Percentiles rank a stretch among this genome's conserved stretches.
Evolutionary conservation across 1,140 invertebrate genomes (phyloP).

Genomic region (Calliphora vicina): DNA sequence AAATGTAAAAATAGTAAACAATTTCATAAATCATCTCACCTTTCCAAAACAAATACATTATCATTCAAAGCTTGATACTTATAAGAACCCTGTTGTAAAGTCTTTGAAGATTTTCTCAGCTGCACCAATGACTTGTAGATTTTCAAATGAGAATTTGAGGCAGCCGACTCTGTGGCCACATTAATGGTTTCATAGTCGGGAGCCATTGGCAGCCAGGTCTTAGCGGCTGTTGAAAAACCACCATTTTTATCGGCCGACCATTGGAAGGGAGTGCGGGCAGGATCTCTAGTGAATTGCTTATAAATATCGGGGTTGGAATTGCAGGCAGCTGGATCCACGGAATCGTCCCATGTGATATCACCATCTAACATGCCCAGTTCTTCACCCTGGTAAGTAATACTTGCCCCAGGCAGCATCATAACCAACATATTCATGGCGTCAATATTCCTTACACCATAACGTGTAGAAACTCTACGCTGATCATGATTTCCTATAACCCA

Average conservation of each 20-base stretch:
- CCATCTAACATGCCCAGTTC: constrained; percentile 76
- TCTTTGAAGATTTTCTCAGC: constrained; percentile 47
- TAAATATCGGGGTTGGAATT: constrained; percentile 65
- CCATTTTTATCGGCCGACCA: constrained; percentile 69
- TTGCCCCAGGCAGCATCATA: constrained; percentile 76
- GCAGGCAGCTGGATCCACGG: constrained; percentile 68
- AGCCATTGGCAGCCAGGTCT: constrained; percentile 74
- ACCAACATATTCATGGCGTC: constrained; percentile 76
- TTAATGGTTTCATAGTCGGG: constrained; percentile 69
- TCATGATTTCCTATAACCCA: constrained; percentile 76
- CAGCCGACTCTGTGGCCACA: constrained; percentile 44
- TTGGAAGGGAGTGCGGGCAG: constrained; percentile 78
- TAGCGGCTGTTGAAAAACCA: constrained; percentile 62
- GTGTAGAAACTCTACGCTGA: constrained; percentile 68
- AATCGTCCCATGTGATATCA: constrained; percentile 65
- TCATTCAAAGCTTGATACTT: constrained; percentile 43
- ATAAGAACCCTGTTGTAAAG: constrained; percentile 61
- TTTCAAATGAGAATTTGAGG: constrained; percentile 48
- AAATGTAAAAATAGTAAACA: not conserved
- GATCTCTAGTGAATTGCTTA: constrained; percentile 69
- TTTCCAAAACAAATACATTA: constrained; percentile 46
- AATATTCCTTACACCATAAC: constrained; percentile 69
- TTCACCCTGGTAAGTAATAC: constrained; percentile 73
- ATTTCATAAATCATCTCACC: not conserved
- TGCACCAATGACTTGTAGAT: constrained; percentile 54